A percentile compares a stretch with the other conserved stretches of the same genome.
Evolutionary conservation across 2,113 vertebrate species (phyloP).

Genomic region (Myodes glareolus): DNA sequence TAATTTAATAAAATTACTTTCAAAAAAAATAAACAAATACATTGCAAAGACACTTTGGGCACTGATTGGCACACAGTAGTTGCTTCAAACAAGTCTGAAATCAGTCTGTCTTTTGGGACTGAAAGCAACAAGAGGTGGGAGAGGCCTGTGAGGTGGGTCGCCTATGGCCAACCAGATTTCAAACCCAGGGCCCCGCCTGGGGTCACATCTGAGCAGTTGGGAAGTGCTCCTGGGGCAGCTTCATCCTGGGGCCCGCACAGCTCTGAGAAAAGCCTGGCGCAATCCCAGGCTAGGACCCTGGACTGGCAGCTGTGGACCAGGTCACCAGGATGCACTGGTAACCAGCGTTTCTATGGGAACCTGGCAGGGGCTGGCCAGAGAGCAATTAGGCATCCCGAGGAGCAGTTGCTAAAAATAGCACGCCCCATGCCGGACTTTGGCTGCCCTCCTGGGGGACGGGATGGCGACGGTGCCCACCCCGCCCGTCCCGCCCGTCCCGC

Average conservation of each 20-base stretch:
- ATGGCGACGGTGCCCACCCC: too few species aligned
- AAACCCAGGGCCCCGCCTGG: too few species aligned
- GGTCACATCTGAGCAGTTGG: background rate
- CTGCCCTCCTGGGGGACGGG: background rate
- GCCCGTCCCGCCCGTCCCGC: too few species aligned
- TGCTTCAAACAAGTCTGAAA: background rate
- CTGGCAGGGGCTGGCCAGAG: constrained; percentile 77
- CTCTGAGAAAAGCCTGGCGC: background rate
- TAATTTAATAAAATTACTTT: too few species aligned
- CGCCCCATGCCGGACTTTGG: constrained; percentile 1
- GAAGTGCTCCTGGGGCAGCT: background rate
- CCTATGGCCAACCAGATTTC: background rate
- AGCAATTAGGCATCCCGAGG: constrained; percentile 75
- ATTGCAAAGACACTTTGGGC: background rate
- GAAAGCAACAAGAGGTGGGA: background rate
- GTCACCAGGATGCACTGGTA: background rate
- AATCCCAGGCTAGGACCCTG: background rate
- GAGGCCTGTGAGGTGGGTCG: background rate
- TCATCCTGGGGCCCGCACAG: background rate
- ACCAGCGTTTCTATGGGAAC: constrained; percentile 83
- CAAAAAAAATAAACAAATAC: too few species aligned
- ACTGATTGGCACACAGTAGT: background rate
- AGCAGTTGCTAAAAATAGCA: constrained; percentile 84
- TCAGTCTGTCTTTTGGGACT: background rate
- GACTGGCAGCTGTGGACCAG: background rate